Percentiles rank a stretch among this genome's conserved stretches.
phyloP scores from a whole-genome alignment of 2,113 vertebrate genomes.

The Amazona guildingii region DNA sequence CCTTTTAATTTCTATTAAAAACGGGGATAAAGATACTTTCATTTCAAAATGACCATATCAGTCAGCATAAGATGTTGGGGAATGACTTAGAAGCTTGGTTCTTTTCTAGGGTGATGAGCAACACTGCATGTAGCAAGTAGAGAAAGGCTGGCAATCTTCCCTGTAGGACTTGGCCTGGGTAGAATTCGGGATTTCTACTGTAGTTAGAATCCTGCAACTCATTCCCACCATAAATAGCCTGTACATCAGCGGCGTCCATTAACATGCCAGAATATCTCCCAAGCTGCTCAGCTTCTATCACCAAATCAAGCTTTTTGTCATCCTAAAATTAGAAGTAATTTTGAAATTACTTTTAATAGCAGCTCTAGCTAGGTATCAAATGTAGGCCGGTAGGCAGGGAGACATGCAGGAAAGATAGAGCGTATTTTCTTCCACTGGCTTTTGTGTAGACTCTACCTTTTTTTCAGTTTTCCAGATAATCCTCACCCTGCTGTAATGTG shows the following conservation, averaged over 20 bases:
- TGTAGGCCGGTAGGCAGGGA: background rate
- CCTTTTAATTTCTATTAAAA: background rate
- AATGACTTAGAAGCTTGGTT: background rate
- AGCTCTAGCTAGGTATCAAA: background rate
- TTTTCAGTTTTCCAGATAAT: background rate
- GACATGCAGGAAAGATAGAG: background rate
- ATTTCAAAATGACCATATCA: background rate
- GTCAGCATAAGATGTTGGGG: background rate
- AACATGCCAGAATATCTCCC: background rate
- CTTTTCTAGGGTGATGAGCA: background rate
- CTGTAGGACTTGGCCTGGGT: background rate
- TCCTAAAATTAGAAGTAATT: background rate
- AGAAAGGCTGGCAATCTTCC: background rate
- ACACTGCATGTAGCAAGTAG: background rate
- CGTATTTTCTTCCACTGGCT: background rate
- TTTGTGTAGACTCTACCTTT: background rate
- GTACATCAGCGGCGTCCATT: background rate
- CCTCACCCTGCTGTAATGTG: background rate
- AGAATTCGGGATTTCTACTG: background rate
- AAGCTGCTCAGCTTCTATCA: background rate
- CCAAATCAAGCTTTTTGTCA: constrained; percentile 2
- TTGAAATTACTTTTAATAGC: constrained; percentile 24
- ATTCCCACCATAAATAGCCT: background rate
- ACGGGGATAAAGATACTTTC: background rate
- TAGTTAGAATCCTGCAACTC: background rate